Base-by-base conservation (phyloP, 2,797 vertebrate genomes). In the Siniperca scherzeri region DNA sequence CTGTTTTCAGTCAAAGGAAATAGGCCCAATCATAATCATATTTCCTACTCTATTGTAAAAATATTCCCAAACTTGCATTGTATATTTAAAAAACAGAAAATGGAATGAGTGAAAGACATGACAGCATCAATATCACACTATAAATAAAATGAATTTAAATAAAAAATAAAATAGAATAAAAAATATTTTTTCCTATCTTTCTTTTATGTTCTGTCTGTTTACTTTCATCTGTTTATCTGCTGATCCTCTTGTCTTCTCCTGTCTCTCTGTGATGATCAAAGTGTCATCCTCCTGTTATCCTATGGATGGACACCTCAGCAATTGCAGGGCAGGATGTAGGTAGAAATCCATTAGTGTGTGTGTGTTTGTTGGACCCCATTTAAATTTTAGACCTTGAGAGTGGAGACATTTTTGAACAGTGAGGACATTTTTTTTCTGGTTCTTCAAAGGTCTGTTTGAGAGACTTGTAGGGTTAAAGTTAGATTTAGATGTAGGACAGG, bases 271-370 rank as follows among this genome's bases (percentile, higher is more conserved):
- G 42, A 53, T 38, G 70, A 70, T 77, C n/a, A 82, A 82, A 80
- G 70, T 53, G 52, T 72, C 59, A 44, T 83, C 65, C 64, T 53
- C 25, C 27, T 40, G 1, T 64, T 53, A 40, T 60, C 60, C 83
- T 76, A 30, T 9, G 7, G 64, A 61, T 30, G 27, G 73, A 62
- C 6, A n/a, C 73, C 62, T 74, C 61, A 30, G 52, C 80, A 60
- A 85, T 74, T 71, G n/a, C 40, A 7, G 7, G 70, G 30, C 80
- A 86, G 80, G 80, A 82, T 38, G 69, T 69, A 12, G 22, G 48
- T 22, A 64, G 53, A 50, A 71, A 48, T 40, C n/a, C 14, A 48
- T 70, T 25, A 27, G 19, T 64, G 68, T 76, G 66, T 78, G 42
- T 68, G 67, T 50, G 71, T 59, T 57, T 52, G 70, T 67, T 27